These are phyloP conservation scores for Hydropsyche tenuis DNA, from an alignment of 1,140 invertebrate species.

Conservation along the genomic window DNA sequence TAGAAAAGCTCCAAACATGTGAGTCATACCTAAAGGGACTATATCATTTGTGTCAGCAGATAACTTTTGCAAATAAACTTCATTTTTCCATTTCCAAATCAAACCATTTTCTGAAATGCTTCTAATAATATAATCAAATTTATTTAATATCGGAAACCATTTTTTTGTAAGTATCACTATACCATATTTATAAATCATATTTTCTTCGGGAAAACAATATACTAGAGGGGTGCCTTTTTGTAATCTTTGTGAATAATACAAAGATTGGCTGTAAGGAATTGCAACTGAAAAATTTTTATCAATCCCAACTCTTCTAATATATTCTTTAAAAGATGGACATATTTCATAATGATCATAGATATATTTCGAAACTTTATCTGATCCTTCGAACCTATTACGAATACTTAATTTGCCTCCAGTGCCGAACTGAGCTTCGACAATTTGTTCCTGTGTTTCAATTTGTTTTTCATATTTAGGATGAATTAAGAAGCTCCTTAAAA, in stretches of 20 bases:
- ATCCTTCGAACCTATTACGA: slow-evolving; percentile 60
- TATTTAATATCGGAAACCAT: slow-evolving; percentile 59
- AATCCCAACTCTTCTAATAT: slow-evolving; percentile 55
- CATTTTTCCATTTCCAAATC: slow-evolving; percentile 61
- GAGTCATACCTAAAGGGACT: slow-evolving; percentile 56
- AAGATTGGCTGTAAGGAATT: slow-evolving; percentile 58
- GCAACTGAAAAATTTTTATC: slow-evolving; percentile 58
- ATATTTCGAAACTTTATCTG: slow-evolving; percentile 55
- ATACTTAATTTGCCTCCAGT: slow-evolving; percentile 59
- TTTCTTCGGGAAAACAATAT: slow-evolving; percentile 58
- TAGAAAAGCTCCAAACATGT: slow-evolving; percentile 59
- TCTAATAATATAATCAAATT: slow-evolving; percentile 59
- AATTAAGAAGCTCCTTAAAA: slow-evolving; percentile 61
- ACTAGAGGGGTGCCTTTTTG: slow-evolving; percentile 56
- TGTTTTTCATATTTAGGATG: slow-evolving; percentile 61
- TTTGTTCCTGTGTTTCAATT: slow-evolving; percentile 57
- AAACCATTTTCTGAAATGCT: slow-evolving; percentile 60
- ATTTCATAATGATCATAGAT: slow-evolving; percentile 59
- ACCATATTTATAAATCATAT: slow-evolving; percentile 61
- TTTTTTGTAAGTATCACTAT: slow-evolving; percentile 57
- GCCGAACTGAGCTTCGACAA: slow-evolving; percentile 57
- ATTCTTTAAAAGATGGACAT: slow-evolving; percentile 55
- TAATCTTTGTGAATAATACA: slow-evolving; percentile 57
- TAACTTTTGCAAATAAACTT: slow-evolving; percentile 55
- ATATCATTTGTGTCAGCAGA: slow-evolving; percentile 52